phyloP scores from a whole-genome alignment of 2,888 invertebrate species.

The Eumacrocentrus americanus region DNA sequence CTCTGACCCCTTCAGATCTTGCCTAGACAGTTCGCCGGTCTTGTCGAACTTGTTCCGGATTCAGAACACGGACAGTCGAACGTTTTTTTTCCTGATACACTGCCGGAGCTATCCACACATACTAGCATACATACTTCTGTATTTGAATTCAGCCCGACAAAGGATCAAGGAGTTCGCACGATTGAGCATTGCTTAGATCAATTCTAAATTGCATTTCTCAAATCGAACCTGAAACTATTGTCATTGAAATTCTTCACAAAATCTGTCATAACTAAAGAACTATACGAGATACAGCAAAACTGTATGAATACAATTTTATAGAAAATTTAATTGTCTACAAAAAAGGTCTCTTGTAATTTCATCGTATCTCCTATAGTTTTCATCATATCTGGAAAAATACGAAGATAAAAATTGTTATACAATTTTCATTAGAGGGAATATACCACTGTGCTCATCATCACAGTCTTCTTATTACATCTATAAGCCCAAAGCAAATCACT shows the following conservation, averaged over 20 bases:
- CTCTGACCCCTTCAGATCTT: neutral
- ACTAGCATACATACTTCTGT: neutral
- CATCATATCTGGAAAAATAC: too few species aligned
- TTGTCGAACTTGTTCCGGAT: slow-evolving; percentile 16
- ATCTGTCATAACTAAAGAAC: too few species aligned
- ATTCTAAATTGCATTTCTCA: neutral
- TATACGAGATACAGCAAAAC: too few species aligned
- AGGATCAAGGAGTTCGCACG: neutral
- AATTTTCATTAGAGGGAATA: neutral
- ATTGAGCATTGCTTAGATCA: neutral
- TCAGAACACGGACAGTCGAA: slow-evolving; percentile 12
- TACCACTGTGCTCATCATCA: too few species aligned
- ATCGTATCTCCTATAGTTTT: too few species aligned
- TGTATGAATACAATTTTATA: too few species aligned
- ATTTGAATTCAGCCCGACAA: neutral
- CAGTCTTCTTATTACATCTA: too few species aligned
- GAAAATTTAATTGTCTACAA: neutral
- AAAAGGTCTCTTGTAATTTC: too few species aligned
- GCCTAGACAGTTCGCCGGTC: slow-evolving; percentile 5
- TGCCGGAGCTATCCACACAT: neutral
- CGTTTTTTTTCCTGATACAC: neutral
- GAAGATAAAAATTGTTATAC: too few species aligned
- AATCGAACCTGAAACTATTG: neutral
- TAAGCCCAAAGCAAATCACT: too few species aligned
- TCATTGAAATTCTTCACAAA: neutral